phyloP scores from a whole-genome alignment of 2,888 invertebrate genomes.

The Lepidocyrtinus sp. region DNA sequence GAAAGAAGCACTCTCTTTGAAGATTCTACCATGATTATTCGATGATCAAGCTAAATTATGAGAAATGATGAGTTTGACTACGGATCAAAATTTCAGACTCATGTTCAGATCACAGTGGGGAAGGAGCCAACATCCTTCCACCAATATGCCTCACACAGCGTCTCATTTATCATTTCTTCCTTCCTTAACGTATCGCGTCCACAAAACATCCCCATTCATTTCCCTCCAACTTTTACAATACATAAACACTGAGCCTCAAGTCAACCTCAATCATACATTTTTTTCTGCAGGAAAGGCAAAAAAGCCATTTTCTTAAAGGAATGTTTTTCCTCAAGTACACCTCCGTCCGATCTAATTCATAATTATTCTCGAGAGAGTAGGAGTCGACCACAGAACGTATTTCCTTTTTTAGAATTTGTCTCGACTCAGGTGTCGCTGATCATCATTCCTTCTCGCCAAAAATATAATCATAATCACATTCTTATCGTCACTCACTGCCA shows the following conservation, averaged over 20 bases:
- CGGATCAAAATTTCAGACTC: slow-evolving; percentile 15
- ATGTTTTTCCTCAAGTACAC: neutral
- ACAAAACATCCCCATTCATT: neutral
- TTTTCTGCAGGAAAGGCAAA: neutral
- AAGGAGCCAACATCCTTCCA: slow-evolving; percentile 61
- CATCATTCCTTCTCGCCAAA: slow-evolving; percentile 5
- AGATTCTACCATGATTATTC: neutral
- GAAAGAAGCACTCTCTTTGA: neutral
- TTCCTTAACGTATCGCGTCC: no score
- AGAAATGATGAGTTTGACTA: slow-evolving; percentile 18
- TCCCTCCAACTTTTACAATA: neutral
- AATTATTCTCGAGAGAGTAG: neutral
- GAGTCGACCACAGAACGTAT: slow-evolving; percentile 18
- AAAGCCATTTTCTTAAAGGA: slow-evolving; percentile 1
- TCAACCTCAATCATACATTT: neutral
- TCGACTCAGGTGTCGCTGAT: slow-evolving; percentile 2
- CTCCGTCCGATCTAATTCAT: slow-evolving; percentile 8
- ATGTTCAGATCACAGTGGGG: slow-evolving; percentile 58
- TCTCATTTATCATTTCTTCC: slow-evolving; percentile 56
- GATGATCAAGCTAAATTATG: slow-evolving; percentile 18
- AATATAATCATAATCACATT: slow-evolving; percentile 13
- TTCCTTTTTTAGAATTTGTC: slow-evolving; percentile 60
- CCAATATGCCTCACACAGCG: slow-evolving; percentile 60
- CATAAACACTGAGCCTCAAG: neutral
- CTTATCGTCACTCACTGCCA: neutral